Percentiles rank a stretch among this genome's conserved stretches.
phyloP scores from a whole-genome alignment of 2,888 invertebrate species.

The Eupithecia exiguata region DNA sequence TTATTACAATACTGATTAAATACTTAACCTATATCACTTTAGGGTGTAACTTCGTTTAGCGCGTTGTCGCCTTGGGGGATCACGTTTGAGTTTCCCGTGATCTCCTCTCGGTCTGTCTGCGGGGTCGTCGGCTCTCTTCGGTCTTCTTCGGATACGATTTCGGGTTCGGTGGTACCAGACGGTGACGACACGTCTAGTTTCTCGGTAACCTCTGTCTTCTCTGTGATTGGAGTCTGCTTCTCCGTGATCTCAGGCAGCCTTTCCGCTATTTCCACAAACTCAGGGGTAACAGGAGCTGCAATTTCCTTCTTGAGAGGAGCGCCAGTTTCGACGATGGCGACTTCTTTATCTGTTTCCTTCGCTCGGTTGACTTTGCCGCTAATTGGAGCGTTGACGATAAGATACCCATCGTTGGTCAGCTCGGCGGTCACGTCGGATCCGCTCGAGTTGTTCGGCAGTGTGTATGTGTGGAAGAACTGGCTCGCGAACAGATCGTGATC shows the following conservation, averaged over 20 bases:
- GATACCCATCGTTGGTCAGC: slow-evolving; percentile 62
- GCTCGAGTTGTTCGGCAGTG: slow-evolving; percentile 69
- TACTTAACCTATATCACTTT: slow-evolving; percentile 76
- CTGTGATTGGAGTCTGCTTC: slow-evolving; percentile 21
- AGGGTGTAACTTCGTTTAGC: slow-evolving; percentile 64
- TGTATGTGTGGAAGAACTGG: slow-evolving; percentile 80
- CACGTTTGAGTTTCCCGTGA: slow-evolving; percentile 68
- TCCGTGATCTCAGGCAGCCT: slow-evolving; percentile 7
- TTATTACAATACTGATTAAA: slow-evolving; percentile 80
- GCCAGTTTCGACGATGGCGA: slow-evolving; percentile 67
- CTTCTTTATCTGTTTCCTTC: slow-evolving; percentile 61
- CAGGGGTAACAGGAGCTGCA: slow-evolving; percentile 2
- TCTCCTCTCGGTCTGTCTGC: slow-evolving; percentile 57
- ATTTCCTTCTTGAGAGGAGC: slow-evolving; percentile 55
- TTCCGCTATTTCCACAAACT: slow-evolving; percentile 6
- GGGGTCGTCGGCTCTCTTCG: slow-evolving; percentile 67
- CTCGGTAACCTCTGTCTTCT: slow-evolving; percentile 1
- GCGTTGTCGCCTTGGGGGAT: slow-evolving; percentile 73
- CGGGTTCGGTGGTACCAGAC: slow-evolving; percentile 35
- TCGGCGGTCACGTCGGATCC: slow-evolving; percentile 67
- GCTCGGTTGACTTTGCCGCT: slow-evolving; percentile 51
- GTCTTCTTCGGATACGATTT: slow-evolving; percentile 52
- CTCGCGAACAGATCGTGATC: slow-evolving; percentile 73
- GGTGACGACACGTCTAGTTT: not conserved
- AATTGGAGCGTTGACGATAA: slow-evolving; percentile 67